Evolutionary conservation across 1,140 invertebrate species (phyloP), one percentile per base, ranked within the genome.

Genomic region (Melanaphis sacchari): DNA sequence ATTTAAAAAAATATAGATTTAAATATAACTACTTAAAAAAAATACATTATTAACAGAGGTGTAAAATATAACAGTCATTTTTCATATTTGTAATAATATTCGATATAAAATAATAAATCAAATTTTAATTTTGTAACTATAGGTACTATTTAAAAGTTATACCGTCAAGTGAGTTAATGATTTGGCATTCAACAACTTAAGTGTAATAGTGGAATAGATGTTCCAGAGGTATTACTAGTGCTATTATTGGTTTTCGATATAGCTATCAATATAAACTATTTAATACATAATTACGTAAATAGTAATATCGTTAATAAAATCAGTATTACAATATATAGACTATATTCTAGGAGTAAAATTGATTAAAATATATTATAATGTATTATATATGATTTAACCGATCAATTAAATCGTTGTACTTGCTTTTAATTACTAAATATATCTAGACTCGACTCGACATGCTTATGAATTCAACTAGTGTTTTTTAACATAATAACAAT

Each of bases 391-490:
- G 26, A 31, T 59, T 59, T n/a, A 66, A 66, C 15, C 0, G 54
- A n/a, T 66, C 4, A 66, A n/a, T 18, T 11, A 8, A n/a, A 66
- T 66, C 52, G 5, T 0, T 7, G 4, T 59, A 31, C 54, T 31
- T 1, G 31, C 2, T 66, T 66, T 66, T n/a, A 66, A 15, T n/a
- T 59, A 11, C 11, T 66, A 66, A 66, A n/a, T n/a, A 66, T 4
- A n/a, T 5, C n/a, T n/a, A n/a, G n/a, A n/a, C n/a, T n/a, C 0
- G 31, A 5, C 0, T n/a, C 31, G 31, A 15, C 31, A 3, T 49
- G 15, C 15, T 49, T 18, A 49, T 49, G 31, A 66, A 15, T 66
- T 66, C 5, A 15, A 66, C 11, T 31, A 3, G 31, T 66, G 2
- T 66, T 18, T 5, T n/a, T 31, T 11, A 66, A 66, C 1, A 11